Evolutionary conservation across 2,113 vertebrate species (phyloP), one percentile per base, ranked within the genome.

Genomic region (Menura novaehollandiae): DNA sequence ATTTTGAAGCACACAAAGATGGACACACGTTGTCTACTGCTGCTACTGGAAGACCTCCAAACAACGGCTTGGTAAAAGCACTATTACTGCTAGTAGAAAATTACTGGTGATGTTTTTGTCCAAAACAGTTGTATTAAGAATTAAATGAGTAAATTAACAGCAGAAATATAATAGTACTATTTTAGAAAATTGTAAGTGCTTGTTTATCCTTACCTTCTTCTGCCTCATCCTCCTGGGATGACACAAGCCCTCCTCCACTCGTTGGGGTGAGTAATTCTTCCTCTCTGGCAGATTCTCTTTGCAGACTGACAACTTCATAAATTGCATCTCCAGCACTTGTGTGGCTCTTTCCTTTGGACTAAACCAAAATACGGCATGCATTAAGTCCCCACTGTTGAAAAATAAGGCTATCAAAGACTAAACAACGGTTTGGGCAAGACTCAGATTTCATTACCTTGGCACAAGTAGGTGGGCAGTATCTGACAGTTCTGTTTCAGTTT

Each of bases 241-340:
- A 98, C 60, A 97, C 2, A 52, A 97, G 98, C 30, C 95, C 98
- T 55, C 91, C 98, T 96, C 96, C 98, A 96, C 98, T 98, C 7
- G 97, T 93, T 77, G 97, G 98, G 86, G 98, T 98, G 74, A 95
- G 32, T 39, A 97, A 82, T 39, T 97, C 97, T 81, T 98, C 98
- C 43, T 98, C 98, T 96, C 97, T 98, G 89, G 99, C 99, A 37
- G 98, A 98, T 88, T 99, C 98, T 86, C 99, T 98, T 92, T 99
- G 99, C 53, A 99, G 98, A 95, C 98, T 99, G 94, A 99, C 98
- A 93, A 99, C 99, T 96, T 99, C 99, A 88, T 99, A 99, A 90
- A 99, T 98, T 11, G 98, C 98, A 73, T 99, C 99, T 72, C 98
- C 98, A 91, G 97, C 68, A 53, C n/a, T 98, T 60, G 98, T 92